Evolutionary conservation across 2,113 vertebrate genomes (phyloP).

Genomic region (Daboia siamensis): DNA sequence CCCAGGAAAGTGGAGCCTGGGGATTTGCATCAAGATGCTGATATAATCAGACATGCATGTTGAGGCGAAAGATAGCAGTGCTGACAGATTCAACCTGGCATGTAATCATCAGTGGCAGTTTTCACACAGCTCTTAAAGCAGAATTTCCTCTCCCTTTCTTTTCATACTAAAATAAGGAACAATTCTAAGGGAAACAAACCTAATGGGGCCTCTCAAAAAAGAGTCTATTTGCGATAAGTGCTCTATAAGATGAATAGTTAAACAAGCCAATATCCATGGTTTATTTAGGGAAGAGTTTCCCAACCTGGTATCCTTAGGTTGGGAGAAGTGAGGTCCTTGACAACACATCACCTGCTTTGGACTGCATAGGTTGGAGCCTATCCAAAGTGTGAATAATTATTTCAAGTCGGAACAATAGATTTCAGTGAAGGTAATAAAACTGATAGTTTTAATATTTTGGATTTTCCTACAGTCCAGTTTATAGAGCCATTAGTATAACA

Average conservation of each 20-base stretch:
- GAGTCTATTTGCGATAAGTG: background rate
- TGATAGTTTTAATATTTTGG: background rate
- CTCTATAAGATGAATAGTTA: background rate
- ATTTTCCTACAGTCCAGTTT: background rate
- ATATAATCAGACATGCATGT: slow-evolving; percentile 18
- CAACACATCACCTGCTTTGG: background rate
- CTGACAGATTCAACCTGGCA: slow-evolving; percentile 22
- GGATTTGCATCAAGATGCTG: slow-evolving; percentile 14
- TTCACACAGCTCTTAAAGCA: slow-evolving; percentile 5
- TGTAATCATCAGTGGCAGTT: slow-evolving; percentile 13
- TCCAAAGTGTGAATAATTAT: background rate
- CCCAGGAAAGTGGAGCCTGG: background rate
- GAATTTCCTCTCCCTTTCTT: background rate
- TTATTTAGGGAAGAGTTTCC: background rate
- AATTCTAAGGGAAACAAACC: background rate
- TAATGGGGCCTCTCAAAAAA: background rate
- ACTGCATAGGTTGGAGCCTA: background rate
- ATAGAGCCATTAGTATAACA: background rate
- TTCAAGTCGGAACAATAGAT: background rate
- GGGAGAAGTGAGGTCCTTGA: background rate
- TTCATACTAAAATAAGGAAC: background rate
- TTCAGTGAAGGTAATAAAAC: background rate
- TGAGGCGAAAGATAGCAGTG: slow-evolving; percentile 5
- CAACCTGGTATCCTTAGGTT: background rate
- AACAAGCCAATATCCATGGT: background rate